Percentiles rank a stretch among this genome's conserved stretches.
phyloP scores from a whole-genome alignment of 2,113 vertebrate species.

The Scomber scombrus region DNA sequence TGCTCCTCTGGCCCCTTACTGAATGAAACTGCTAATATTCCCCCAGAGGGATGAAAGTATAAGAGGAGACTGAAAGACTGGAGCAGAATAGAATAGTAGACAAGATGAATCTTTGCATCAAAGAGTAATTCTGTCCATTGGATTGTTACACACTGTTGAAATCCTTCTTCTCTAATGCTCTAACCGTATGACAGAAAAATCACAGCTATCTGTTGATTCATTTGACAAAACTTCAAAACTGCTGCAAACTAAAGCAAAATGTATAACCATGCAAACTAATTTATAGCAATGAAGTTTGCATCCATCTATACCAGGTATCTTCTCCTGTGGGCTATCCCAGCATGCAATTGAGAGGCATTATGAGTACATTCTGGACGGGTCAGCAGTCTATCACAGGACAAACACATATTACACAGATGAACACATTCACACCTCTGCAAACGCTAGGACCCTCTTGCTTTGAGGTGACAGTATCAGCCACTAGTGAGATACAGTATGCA shows the following conservation, averaged over 20 bases:
- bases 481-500: neutral
- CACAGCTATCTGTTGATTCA: neutral
- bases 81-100: constrained; percentile 14
- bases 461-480: neutral
- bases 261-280: neutral
- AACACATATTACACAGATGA: neutral
- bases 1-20: constrained; percentile 45
- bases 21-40: constrained; percentile 67
- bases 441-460: neutral
- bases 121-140: constrained; percentile 12
- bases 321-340: neutral
- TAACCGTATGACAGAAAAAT: neutral
- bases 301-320: neutral
- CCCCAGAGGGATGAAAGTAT: constrained; percentile 62
- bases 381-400: constrained; percentile 1
- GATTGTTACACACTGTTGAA: neutral
- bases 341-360: constrained; percentile 3
- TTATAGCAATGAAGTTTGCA: neutral
- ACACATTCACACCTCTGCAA: neutral
- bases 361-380: neutral
- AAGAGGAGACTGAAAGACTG: constrained; percentile 36
- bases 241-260: neutral
- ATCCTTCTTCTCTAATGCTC: constrained; percentile 2
- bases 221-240: neutral
- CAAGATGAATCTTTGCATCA: constrained; percentile 27